Base-by-base conservation (phyloP, 2,113 vertebrate species). In the Edolisoma coerulescens region DNA sequence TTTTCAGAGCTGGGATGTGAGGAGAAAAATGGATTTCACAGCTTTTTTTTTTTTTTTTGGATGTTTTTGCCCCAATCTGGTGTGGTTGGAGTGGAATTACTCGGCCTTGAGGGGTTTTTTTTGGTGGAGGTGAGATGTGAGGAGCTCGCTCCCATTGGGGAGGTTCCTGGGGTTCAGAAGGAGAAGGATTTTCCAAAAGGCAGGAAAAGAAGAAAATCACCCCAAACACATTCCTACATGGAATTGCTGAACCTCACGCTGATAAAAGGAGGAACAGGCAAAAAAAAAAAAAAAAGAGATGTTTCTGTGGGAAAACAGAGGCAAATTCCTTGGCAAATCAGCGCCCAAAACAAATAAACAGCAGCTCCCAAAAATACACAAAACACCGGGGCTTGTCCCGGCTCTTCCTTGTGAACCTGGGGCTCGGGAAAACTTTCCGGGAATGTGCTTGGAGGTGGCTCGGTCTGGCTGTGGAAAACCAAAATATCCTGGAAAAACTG, bases 141-240 rank as follows among this genome's bases (percentile, higher is more conserved):
- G 54, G 28, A 39, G 14, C 47, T 54, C 32, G 0, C 54, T 65
- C 18, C 27, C 27, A 27, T 3, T 0, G 1, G 4, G 56, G 39
- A 11, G 69, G 14, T 70, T 84, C 45, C 4, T 8, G 3, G 60
- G 50, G 37, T 32, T 27, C 15, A 0, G 3, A 4, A 47, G 35
- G 37, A 67, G 37, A 12, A 73, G 5, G 42, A 11, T 82, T 53
- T 65, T 41, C 26, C 50, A 32, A 57, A 49, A 59, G 28, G 12
- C 23, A 20, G 50, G 16, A 2, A 8, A 41, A 32, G 21, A n/a
- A 50, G 33, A 15, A 4, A 5, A 27, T 28, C 41, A 3, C 19
- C 56, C 15, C 33, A 7, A 16, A 23, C 64, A 5, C 10, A 0
- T 53, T 28, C 45, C 74, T 16, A 2, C 9, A 1, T 0, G n/a